These are phyloP conservation scores for Rhynchonema sp. DNA, from an alignment of 2,888 invertebrate species.

Conservation along the genomic window DNA sequence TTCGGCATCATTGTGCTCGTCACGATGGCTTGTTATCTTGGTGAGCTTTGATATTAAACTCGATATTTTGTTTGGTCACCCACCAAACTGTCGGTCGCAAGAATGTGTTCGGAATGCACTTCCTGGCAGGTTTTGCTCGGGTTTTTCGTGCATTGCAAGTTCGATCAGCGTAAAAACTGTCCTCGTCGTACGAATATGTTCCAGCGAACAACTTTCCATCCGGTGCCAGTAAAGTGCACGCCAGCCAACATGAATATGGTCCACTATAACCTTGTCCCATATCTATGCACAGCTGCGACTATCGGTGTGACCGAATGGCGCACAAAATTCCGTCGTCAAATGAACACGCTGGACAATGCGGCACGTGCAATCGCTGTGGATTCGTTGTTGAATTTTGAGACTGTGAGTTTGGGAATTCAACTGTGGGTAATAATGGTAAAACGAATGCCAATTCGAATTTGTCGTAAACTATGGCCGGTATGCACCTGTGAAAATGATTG, in stretches of 20 bases:
- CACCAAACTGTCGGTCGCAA: no score
- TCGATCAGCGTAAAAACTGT: neutral
- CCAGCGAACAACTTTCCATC: no score
- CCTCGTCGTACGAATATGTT: neutral
- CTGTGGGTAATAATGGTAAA: no score
- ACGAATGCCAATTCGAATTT: no score
- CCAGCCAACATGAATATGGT: no score
- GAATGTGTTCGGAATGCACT: no score
- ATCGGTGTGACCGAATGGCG: conserved; percentile 89
- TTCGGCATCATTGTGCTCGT: conserved; percentile 82
- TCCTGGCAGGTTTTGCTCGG: no score
- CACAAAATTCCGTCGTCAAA: conserved; percentile 72
- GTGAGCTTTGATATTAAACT: conserved; percentile 40
- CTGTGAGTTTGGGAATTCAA: no score
- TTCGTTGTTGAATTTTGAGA: conserved; percentile 88
- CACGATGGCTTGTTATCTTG: conserved; percentile 76
- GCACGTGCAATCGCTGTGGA: conserved; percentile 67
- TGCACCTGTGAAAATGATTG: no score
- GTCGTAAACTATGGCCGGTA: no score
- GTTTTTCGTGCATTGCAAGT: neutral
- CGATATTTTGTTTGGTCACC: neutral
- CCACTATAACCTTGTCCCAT: neutral
- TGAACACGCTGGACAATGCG: conserved; percentile 84
- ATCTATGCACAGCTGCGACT: conserved; percentile 47
- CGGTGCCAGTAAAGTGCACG: no score